Conservation (phyloP, 2,113 vertebrate genomes). For the Salvelinus alpinus region DNA sequence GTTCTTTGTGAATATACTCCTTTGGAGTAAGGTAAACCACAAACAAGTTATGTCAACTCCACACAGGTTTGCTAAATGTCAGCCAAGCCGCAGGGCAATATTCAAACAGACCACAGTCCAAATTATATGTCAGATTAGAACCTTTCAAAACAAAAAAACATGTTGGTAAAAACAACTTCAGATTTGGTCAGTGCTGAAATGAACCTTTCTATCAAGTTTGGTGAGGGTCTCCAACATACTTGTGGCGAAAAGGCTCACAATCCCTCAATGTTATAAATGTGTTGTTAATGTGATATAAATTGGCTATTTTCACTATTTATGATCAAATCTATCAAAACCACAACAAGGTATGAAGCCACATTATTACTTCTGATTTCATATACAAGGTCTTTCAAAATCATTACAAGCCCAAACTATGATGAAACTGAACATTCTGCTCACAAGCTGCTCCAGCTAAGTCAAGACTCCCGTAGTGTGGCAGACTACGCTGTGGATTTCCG, state of each 20-base stretch:
- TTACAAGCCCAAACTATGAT: conserved; percentile 7
- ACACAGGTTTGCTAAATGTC: conserved; percentile 67
- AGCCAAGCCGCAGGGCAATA: conserved; percentile 60
- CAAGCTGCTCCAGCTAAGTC: too few species aligned
- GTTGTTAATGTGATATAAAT: neutral
- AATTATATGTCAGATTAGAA: conserved; percentile 65
- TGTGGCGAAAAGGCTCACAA: conserved; percentile 8
- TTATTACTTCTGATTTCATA: neutral
- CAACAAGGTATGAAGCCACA: conserved; percentile 34
- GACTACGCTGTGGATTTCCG: too few species aligned
- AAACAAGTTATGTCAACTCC: conserved; percentile 50
- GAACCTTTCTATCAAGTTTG: conserved; percentile 21
- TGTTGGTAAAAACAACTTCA: conserved; percentile 23
- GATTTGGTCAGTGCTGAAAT: conserved; percentile 40
- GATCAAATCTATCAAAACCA: conserved; percentile 15
- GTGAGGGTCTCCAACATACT: too few species aligned
- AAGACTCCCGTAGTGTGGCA: too few species aligned
- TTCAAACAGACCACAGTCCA: conserved; percentile 58
- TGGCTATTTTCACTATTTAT: neutral
- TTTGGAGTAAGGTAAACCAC: conserved; percentile 57
- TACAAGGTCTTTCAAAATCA: neutral
- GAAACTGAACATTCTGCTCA: neutral
- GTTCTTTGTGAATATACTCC: conserved; percentile 30
- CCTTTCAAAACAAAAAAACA: conserved; percentile 26
- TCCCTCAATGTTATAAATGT: neutral